These are phyloP conservation scores for Aplodontia rufa DNA, from an alignment of 2,113 vertebrate species.

Conservation along the genomic window DNA sequence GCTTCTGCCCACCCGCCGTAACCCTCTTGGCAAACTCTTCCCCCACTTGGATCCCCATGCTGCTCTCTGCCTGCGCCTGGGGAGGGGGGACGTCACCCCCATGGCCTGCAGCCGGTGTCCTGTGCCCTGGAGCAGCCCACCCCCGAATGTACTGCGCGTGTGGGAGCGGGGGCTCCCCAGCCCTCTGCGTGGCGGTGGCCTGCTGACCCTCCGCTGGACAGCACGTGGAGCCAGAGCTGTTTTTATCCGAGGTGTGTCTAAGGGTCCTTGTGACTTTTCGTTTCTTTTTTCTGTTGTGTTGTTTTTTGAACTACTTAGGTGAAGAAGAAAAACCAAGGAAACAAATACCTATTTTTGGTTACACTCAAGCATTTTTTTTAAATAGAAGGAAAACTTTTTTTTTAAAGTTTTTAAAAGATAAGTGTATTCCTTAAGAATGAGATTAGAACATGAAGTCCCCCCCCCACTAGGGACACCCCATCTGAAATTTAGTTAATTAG, in stretches of 20 bases:
- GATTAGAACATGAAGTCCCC: slow-evolving; percentile 55
- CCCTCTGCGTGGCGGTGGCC: not conserved
- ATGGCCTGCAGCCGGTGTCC: not conserved
- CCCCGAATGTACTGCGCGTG: not conserved
- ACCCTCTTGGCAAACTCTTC: not conserved
- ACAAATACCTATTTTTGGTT: slow-evolving; percentile 79
- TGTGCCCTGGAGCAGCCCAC: not conserved
- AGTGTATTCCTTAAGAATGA: slow-evolving; percentile 66
- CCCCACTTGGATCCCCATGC: rapidly evolving
- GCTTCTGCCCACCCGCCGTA: not conserved
- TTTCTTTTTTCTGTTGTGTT: slow-evolving; percentile 67
- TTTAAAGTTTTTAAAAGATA: slow-evolving; percentile 42
- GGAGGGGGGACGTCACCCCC: not conserved
- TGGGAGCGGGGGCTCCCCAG: not conserved
- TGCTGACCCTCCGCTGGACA: not conserved
- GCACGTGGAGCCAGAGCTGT: slow-evolving; percentile 53
- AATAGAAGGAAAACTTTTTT: slow-evolving; percentile 67
- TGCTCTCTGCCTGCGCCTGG: not conserved
- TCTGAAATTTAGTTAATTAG: slow-evolving; percentile 56
- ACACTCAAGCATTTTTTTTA: slow-evolving; percentile 76
- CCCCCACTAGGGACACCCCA: slow-evolving; percentile 2
- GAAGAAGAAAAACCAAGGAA: slow-evolving; percentile 57
- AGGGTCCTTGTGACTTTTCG: slow-evolving; percentile 47
- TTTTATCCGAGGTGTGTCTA: slow-evolving; percentile 69
- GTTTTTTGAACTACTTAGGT: slow-evolving; percentile 64